Evolutionary conservation across 2,113 vertebrate genomes (phyloP), one percentile per base, ranked within the genome.

Genomic region (Nothocercus julius): DNA sequence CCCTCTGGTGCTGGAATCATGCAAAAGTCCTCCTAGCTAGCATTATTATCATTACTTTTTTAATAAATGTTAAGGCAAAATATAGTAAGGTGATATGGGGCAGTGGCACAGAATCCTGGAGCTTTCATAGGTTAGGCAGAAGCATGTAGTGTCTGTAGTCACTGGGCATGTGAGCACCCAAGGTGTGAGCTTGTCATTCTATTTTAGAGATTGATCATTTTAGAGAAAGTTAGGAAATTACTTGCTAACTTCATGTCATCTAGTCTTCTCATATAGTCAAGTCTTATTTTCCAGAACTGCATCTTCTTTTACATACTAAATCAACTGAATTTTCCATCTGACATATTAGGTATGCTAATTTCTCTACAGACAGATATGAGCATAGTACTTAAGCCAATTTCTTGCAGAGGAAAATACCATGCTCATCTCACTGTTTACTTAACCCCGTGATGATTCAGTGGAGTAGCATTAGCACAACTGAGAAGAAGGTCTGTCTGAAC

Each of bases 1-100:
- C 97, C 97, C 95, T 74, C 97, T 97, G 93, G 81, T 92, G 97
- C 63, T 92, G 34, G 25, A 87, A 32, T 28, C 63, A 9, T 0
- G 59, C 49, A 83, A 54, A 93, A 93, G 19, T 66, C 67, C 44
- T 78, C 68, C 68, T 69, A 51, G 42, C 78, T 16, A 45, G 5
- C 5, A 49, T 24, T n/a, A 3, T 21, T 75, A 69, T n/a, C 40
- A 30, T 19, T 30, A 30, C 32, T 56, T 32, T 15, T 63, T 9
- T 74, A 84, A 36, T 27, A 28, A 59, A 36, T 40, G 8, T 38
- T 78, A 45, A 1, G 2, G 24, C 18, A 45, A n/a, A 72, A 53
- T 34, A 69, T 44, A 74, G 54, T 34, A 45, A 93, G 34, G 28
- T 27, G 25, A n/a, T 82, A 62, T 70, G 75, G 74, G 58, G 45